Base-by-base conservation (phyloP, 2,113 vertebrate genomes). In the Semnornis frantzii region DNA sequence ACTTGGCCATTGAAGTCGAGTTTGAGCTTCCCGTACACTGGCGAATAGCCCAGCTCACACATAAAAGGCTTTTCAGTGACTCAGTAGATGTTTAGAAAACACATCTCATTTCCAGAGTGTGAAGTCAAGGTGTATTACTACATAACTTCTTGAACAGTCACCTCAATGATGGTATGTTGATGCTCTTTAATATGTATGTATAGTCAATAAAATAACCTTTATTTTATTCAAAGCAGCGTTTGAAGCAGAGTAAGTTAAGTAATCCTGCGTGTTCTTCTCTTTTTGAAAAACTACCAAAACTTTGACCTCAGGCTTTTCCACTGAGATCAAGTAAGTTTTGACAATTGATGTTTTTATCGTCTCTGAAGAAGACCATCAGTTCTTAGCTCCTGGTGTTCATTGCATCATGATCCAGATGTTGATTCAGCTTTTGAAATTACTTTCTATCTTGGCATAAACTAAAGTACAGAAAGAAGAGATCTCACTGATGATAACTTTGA, bases 121-220 rank as follows among this genome's bases (percentile, higher is more conserved):
- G 8, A 52, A 82, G 55, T 52, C 48, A 37, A n/a, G 20, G 48
- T 60, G 23, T 46, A 46, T 59, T 76, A 52, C 17, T 80, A 6
- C 79, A 1, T 55, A 25, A 55, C 16, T 62, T 69, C 66, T 44
- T 63, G 44, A 85, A 19, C 1, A 4, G 54, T 88, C 50, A 21
- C 14, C 78, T 93, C 54, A 65, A 2, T 66, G 82, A 2, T 68
- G 42, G 71, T 77, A 9, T 33, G 31, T 46, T 83, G 73, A n/a
- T 84, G 58, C 9, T 84, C 34, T 54, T 58, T 86, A 58, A 27
- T 69, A 39, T 50, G 20, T 86, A 54, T 88, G 54, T 82, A 23
- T 34, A 86, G 83, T 89, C 86, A 94, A 95, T 96, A 95, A 94
- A 95, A 88, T 39, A 88, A 37, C 25, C 17, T 93, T 88, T 65